Percentiles rank a stretch among this genome's conserved stretches.
Evolutionary conservation across 2,888 invertebrate species (phyloP).

Genomic region (Theretra japonica): DNA sequence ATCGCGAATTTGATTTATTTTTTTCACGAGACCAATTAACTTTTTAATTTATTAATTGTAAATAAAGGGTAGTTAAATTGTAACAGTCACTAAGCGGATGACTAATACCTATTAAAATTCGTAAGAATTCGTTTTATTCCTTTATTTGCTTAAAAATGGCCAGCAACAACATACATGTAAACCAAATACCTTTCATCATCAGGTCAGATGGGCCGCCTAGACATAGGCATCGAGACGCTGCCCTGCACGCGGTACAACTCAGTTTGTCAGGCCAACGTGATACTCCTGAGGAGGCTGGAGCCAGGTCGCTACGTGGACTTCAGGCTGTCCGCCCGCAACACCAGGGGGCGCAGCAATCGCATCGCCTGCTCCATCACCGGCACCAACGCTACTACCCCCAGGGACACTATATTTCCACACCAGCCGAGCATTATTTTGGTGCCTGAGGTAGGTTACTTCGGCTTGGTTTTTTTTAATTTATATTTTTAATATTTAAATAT

Average conservation of each 20-base stretch:
- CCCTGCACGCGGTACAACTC: slow-evolving; percentile 95
- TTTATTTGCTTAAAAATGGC: too few species aligned
- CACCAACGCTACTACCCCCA: slow-evolving; percentile 93
- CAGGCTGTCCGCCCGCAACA: slow-evolving; percentile 89
- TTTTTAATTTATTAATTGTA: too few species aligned
- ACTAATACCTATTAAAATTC: too few species aligned
- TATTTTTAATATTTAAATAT: background rate
- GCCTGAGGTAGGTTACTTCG: slow-evolving; percentile 91
- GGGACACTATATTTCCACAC: slow-evolving; percentile 92
- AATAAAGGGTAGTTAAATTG: too few species aligned
- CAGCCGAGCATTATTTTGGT: slow-evolving; percentile 90
- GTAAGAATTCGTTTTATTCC: too few species aligned
- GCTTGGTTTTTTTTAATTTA: too few species aligned
- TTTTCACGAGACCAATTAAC: too few species aligned
- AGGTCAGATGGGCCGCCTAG: slow-evolving; percentile 89
- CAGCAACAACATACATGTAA: background rate
- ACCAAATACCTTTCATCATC: slow-evolving; percentile 22
- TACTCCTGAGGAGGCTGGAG: slow-evolving; percentile 90
- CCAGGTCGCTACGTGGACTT: slow-evolving; percentile 94
- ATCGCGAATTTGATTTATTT: too few species aligned
- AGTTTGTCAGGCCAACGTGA: slow-evolving; percentile 94
- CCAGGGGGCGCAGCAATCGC: slow-evolving; percentile 89
- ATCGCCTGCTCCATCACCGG: slow-evolving; percentile 92
- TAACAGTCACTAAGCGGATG: too few species aligned
- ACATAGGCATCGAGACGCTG: slow-evolving; percentile 91